Evolutionary conservation across 2,888 invertebrate species (phyloP), one percentile per base, ranked within the genome.

Genomic region (Cyclophora punctaria): DNA sequence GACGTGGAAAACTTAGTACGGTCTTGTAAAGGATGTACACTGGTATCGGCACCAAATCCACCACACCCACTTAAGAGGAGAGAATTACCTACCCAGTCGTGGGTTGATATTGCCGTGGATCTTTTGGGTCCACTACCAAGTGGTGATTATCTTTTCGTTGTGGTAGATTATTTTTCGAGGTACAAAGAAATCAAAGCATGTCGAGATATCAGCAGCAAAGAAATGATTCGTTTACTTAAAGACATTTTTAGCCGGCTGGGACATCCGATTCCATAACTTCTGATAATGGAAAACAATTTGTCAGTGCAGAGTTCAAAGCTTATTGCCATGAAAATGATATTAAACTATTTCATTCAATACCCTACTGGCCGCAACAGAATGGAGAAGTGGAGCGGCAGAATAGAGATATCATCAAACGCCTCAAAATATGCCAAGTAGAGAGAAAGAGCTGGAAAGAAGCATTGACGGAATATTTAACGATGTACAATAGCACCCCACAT

Each of bases 301-400:
- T 47, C 0, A 63, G 64, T 40, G 47, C 53, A 4, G 62, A 62
- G 34, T 62, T 64, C 33, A 56, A 52, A 7, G 5, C 4, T 0
- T 67, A 51, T 42, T 61, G 59, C 20, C 3, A 2, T 2, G 53
- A 62, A 20, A 44, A 50, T 1, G 46, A 49, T n/a, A 67, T 67
- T 2, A 55, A 2, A 4, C 45, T 63, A 33, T 58, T 45, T 35
- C 51, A 57, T 46, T 55, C 60, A 0, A 41, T 64, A 0, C 64
- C 64, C 1, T 68, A 68, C 7, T 66, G 64, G 62, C 66, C 66
- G 0, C 66, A 66, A 50, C 44, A 45, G 43, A 66, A 64, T 44
- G 67, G 67, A 0, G 65, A 67, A 45, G 65, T 70, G 0, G 64
- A 70, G 34, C 35, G 66, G 0, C 66, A 68, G 49, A 67, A 69